Percentiles rank a stretch among this genome's conserved stretches.
Evolutionary conservation across 2,797 vertebrate genomes (phyloP).

Genomic region (Molossus alvarezi): DNA sequence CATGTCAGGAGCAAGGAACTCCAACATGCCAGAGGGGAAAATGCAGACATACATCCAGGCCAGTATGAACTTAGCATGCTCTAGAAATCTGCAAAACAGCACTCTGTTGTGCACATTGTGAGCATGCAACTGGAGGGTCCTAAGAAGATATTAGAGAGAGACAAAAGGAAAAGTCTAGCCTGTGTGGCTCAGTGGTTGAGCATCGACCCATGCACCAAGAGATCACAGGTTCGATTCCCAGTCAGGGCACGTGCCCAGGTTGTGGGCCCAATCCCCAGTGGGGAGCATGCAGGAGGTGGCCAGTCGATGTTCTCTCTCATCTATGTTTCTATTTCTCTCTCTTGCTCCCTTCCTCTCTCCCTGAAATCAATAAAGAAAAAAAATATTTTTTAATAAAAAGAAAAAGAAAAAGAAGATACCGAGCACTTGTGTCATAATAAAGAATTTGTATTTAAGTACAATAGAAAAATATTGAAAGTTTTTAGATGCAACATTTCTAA

Average conservation of each 20-base stretch:
- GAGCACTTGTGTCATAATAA: neutral
- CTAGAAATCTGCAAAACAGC: neutral
- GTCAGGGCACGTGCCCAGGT: too few relatives aligned
- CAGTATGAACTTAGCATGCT: neutral
- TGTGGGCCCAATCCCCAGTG: too few relatives aligned
- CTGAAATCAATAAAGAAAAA: too few relatives aligned
- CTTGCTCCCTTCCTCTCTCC: too few relatives aligned
- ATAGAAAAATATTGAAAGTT: neutral
- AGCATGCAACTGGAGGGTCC: neutral
- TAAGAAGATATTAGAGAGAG: neutral
- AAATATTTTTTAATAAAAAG: too few relatives aligned
- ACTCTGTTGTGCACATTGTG: neutral
- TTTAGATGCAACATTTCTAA: neutral
- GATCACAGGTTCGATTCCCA: too few relatives aligned
- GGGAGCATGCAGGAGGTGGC: too few relatives aligned
- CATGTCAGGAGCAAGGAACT: neutral
- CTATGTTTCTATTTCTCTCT: too few relatives aligned
- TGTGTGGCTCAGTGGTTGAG: too few relatives aligned
- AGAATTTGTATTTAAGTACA: neutral
- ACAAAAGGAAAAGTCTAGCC: neutral
- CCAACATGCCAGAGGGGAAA: neutral
- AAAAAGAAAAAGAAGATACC: neutral
- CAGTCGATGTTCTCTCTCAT: too few relatives aligned
- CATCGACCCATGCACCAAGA: too few relatives aligned
- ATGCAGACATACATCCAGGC: accelerated